Base-by-base conservation (phyloP, 1,140 invertebrate species). In the Phortica variegata region DNA sequence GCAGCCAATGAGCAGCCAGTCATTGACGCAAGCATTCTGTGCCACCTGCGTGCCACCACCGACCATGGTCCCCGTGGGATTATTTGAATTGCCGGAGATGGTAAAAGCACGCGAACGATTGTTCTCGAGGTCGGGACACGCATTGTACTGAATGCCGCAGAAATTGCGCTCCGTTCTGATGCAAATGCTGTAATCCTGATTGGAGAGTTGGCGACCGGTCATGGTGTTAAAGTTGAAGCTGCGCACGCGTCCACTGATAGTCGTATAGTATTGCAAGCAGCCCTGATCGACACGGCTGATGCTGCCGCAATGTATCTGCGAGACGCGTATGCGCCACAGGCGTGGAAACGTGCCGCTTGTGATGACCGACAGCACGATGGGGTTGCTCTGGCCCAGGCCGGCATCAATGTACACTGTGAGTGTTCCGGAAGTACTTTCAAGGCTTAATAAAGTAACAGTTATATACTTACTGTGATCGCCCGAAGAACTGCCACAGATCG, bases 111-210 rank as follows among this genome's bases (percentile, higher is more conserved):
- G 79, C 0, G 81, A 83, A 3, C 85, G 66, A 58, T 86, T 86
- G 21, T 75, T 73, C 46, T 75, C 72, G 61, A 82, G 77, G 61
- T 90, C 85, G 3, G 82, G 69, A 61, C 89, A 91, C 6, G 85
- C 80, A 20, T 84, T 85, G 58, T 92, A 93, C 51, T 90, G 89
- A 36, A 94, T 89, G 2, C 89, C 87, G 58, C 91, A 93, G 69
- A 93, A 94, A 65, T 93, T 93, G 49, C 87, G 82, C 65, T 93
- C 91, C 51, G 85, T 87, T 20, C 91, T 77, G 15, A 93, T 83
- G 66, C 91, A 94, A 40, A 91, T 86, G 45, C 88, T 88, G 72
- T 93, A 94, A 65, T 93, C 89, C 66, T 93, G 90, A 76, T 93
- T 93, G 17, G 89, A 90, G 1, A 94, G 78, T 63, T 93, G 90